Evolutionary conservation across 2,113 vertebrate genomes (phyloP).

Genomic region (Poicephalus meyeri): DNA sequence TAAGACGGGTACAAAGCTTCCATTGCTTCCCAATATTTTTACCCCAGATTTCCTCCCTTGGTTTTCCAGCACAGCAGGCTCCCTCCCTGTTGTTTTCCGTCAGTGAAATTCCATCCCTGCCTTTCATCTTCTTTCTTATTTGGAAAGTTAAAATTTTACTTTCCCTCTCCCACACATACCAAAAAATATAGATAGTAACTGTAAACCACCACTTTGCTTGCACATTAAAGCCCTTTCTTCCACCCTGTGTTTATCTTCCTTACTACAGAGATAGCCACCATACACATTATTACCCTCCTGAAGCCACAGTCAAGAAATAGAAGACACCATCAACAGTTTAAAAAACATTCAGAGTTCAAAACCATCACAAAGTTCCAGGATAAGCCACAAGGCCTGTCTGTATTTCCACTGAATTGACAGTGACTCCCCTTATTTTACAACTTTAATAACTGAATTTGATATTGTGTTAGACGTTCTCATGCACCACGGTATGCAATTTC

Average conservation of each 20-base stretch:
- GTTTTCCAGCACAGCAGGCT: neutral
- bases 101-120: neutral
- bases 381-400: neutral
- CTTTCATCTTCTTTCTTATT: neutral
- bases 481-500: neutral
- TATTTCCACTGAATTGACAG: neutral
- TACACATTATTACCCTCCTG: no score
- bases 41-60: neutral
- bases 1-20: neutral
- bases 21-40: neutral
- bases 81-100: neutral
- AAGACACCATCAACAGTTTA: neutral
- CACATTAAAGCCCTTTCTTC: neutral
- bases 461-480: neutral
- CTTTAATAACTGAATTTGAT: neutral
- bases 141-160: neutral
- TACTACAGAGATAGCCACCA: neutral
- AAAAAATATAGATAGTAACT: neutral
- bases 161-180: neutral
- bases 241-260: neutral
- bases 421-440: neutral
- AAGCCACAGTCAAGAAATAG: neutral
- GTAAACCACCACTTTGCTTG: neutral
- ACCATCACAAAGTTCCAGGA: neutral
- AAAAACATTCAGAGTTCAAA: neutral